Evolutionary conservation across 2,797 vertebrate species (phyloP).

Genomic region (Hyperoplus lanceolatus): DNA sequence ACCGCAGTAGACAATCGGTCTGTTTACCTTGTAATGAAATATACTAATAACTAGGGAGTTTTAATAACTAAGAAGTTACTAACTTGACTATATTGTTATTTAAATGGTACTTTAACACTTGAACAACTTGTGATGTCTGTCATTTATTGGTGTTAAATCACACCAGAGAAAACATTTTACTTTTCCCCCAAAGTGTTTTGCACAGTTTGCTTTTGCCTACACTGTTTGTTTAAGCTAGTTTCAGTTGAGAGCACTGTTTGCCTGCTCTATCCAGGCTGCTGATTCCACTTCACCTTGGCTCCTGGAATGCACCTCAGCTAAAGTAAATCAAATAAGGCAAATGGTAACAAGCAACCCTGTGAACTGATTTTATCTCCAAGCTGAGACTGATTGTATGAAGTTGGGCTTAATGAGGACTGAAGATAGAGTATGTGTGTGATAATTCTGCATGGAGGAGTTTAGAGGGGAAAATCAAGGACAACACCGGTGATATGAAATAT

Average conservation of each 20-base stretch:
- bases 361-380: constrained; percentile 38
- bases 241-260: constrained; percentile 56
- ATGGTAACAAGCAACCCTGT: constrained; percentile 30
- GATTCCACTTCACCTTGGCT: constrained; percentile 44
- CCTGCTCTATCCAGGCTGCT: constrained; percentile 14
- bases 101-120: too few relatives aligned
- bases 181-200: constrained; percentile 9
- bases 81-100: too few relatives aligned
- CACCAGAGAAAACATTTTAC: neutral
- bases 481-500: neutral
- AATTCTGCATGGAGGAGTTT: neutral
- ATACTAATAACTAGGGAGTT: neutral
- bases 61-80: neutral
- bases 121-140: neutral
- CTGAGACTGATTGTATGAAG: constrained; percentile 14
- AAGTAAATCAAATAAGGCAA: constrained; percentile 51
- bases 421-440: neutral
- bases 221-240: constrained; percentile 73
- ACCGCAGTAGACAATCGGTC: neutral
- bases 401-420: constrained; percentile 1
- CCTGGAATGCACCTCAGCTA: constrained; percentile 33
- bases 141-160: constrained; percentile 11
- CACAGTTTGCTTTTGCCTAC: constrained; percentile 61
- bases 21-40: neutral
- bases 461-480: neutral